Evolutionary conservation across 2,113 vertebrate species (phyloP), one percentile per base, ranked within the genome.

Genomic region (Ceyx melanurus): DNA sequence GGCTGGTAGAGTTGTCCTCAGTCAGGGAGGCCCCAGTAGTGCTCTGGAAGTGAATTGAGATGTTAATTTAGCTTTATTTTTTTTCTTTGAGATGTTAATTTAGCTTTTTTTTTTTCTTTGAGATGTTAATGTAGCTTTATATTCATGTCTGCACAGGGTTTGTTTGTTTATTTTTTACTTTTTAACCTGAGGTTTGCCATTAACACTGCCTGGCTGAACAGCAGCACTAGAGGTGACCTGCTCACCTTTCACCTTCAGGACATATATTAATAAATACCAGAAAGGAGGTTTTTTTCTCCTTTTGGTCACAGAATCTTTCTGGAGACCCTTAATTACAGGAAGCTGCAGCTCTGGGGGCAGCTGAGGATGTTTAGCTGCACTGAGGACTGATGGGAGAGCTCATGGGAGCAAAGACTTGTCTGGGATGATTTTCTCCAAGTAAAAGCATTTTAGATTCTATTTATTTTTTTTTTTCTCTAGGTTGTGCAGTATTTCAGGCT

Each of bases 321-420:
- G 81, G 20, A 74, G 26, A 20, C 56, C 9, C 7, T 21, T 23
- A 23, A 12, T 54, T 15, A 28, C 0, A 1, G 10, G 31, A 50
- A 11, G 61, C 60, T 80, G 50, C 8, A 17, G 13, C 68, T 90
- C 15, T 82, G 15, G 33, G 26, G 22, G 3, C 37, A 60, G 31
- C 11, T 46, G n/a, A 86, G 37, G 15, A 9, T 7, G 93, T 73
- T 72, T 56, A 19, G 15, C 31, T 26, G 42, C 9, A 1, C 8
- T 0, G 0, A 42, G 50, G 20, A 20, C 45, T 61, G 23, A 23
- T 45, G 26, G 1, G 2, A 43, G 48, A 64, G 9, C 4, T 56
- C 6, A 4, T 26, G 54, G 58, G 62, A 76, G 26, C 54, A 65
- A 23, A 33, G 54, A 3, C 12, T 73, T 33, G 10, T 11, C 54